Percentiles rank a stretch among this genome's conserved stretches.
phyloP scores from a whole-genome alignment of 2,888 invertebrate species.

The Lampropteryx suffumata region DNA sequence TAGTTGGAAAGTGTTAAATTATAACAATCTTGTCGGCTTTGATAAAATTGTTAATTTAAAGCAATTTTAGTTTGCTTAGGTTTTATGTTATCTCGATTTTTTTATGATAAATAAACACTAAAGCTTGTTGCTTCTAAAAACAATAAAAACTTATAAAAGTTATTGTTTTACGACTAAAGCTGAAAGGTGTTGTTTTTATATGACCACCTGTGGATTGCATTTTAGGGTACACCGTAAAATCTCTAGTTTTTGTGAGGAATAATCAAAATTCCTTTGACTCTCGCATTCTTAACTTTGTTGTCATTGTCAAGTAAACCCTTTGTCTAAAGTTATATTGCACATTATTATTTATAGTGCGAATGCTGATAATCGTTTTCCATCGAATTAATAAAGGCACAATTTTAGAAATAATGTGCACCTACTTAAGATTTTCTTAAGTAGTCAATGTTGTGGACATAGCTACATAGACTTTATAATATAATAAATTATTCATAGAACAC shows the following conservation, averaged over 20 bases:
- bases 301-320: slow-evolving; percentile 55
- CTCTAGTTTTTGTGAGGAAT: slow-evolving; percentile 42
- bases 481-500: too few species aligned
- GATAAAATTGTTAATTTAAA: too few species aligned
- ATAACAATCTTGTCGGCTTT: too few species aligned
- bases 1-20: too few species aligned
- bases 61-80: not conserved
- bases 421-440: too few species aligned
- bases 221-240: slow-evolving; percentile 49
- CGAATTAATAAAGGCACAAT: too few species aligned
- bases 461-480: too few species aligned
- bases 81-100: too few species aligned
- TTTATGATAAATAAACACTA: too few species aligned
- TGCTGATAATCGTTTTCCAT: too few species aligned
- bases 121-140: slow-evolving; percentile 14
- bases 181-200: slow-evolving; percentile 53
- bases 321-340: slow-evolving; percentile 52
- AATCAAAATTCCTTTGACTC: slow-evolving; percentile 53
- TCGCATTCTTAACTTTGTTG: slow-evolving; percentile 32
- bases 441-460: too few species aligned
- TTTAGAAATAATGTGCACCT: too few species aligned
- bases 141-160: slow-evolving; percentile 36
- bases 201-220: slow-evolving; percentile 61
- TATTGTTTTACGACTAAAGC: slow-evolving; percentile 50
- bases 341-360: slow-evolving; percentile 12